These are phyloP conservation scores for Gandaritis pyraliata DNA, from an alignment of 2,888 invertebrate species.

Conservation along the genomic window DNA sequence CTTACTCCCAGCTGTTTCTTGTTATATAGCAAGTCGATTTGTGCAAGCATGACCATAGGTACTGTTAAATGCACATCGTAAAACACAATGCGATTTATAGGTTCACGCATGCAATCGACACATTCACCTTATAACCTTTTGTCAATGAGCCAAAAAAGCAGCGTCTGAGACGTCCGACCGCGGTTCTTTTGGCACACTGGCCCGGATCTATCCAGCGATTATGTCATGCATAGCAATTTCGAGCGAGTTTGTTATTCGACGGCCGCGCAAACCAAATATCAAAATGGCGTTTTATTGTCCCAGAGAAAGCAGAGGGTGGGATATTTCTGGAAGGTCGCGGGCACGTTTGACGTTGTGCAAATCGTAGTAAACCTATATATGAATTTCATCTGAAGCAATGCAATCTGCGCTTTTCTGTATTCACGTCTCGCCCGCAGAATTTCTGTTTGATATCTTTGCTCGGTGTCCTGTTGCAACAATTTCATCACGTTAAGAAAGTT, in stretches of 20 bases:
- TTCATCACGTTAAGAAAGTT: constrained; percentile 4
- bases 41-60: constrained; percentile 21
- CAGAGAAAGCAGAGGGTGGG: constrained; percentile 53
- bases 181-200: constrained; percentile 74
- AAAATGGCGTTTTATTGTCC: constrained; percentile 63
- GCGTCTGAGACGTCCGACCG: constrained; percentile 58
- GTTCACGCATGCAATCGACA: constrained; percentile 60
- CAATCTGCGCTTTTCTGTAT: constrained; percentile 42
- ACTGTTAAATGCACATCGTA: constrained; percentile 38
- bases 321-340: constrained; percentile 70
- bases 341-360: constrained; percentile 42
- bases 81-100: constrained; percentile 51
- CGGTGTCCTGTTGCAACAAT: constrained; percentile 12
- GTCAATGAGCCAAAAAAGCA: constrained; percentile 75
- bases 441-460: constrained; percentile 23
- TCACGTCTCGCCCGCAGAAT: constrained; percentile 14
- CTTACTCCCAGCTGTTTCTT: constrained; percentile 21
- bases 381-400: constrained; percentile 40
- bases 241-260: constrained; percentile 68
- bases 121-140: constrained; percentile 80
- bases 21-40: constrained; percentile 27
- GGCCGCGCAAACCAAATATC: constrained; percentile 59
- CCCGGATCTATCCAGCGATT: constrained; percentile 79
- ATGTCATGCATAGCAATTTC: constrained; percentile 77
- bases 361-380: constrained; percentile 35